Evolutionary conservation across 2,797 vertebrate genomes (phyloP).

Genomic region (Saguinus oedipus): DNA sequence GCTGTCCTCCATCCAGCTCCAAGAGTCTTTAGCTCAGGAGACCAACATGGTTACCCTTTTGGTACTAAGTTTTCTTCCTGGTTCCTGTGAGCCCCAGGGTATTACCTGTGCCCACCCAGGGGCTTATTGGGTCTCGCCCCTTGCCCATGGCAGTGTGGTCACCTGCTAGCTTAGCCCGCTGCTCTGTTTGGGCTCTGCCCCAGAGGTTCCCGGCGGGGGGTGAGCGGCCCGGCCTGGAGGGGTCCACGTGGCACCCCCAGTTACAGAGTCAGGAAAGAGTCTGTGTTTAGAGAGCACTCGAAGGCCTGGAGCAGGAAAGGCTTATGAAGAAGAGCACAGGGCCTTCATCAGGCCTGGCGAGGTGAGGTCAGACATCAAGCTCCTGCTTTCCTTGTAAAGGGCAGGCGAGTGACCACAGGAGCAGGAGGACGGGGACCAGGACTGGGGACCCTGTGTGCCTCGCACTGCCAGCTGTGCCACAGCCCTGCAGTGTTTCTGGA

Average conservation of each 20-base stretch:
- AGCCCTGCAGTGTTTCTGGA: neutral
- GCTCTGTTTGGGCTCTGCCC: neutral
- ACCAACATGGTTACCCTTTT: neutral
- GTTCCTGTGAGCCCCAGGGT: neutral
- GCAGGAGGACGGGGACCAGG: neutral
- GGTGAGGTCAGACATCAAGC: neutral
- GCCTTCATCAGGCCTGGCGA: neutral
- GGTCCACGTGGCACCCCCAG: neutral
- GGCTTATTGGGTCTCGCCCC: too few relatives aligned
- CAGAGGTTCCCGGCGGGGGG: neutral
- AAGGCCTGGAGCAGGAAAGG: neutral
- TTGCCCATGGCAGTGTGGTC: neutral
- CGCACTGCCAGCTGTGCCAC: neutral
- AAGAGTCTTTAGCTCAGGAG: neutral
- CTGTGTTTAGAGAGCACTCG: neutral
- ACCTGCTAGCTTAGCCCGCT: neutral
- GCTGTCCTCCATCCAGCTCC: neutral
- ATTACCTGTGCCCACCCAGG: neutral
- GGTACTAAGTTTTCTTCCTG: neutral
- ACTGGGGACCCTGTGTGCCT: too few relatives aligned
- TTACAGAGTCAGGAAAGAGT: accelerated
- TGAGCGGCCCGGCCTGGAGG: neutral
- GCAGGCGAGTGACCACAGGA: neutral
- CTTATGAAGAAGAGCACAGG: neutral
- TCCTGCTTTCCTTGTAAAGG: neutral